Evolutionary conservation across 2,888 invertebrate genomes (phyloP).

Genomic region (Herminia tarsipennalis): DNA sequence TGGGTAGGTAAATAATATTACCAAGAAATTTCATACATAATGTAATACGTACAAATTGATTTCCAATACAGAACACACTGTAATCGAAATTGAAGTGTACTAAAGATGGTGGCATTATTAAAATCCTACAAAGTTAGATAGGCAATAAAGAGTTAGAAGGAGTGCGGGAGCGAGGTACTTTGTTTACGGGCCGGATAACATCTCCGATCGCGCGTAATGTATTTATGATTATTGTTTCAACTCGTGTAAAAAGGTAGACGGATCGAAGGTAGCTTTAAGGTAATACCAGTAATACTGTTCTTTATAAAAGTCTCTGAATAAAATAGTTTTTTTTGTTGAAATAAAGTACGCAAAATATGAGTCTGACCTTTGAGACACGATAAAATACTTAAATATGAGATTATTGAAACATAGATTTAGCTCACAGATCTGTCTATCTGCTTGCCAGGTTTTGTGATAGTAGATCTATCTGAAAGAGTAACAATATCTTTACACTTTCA

Average conservation of each 20-base stretch:
- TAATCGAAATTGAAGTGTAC: slow-evolving; percentile 42
- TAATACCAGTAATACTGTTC: slow-evolving; percentile 34
- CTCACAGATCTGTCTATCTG: too few species aligned
- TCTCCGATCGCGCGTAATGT: slow-evolving; percentile 83
- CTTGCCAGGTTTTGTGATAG: too few species aligned
- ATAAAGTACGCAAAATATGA: too few species aligned
- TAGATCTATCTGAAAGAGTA: too few species aligned
- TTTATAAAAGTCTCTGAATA: slow-evolving; percentile 36
- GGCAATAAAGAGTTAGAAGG: slow-evolving; percentile 75
- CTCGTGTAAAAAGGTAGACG: slow-evolving; percentile 48
- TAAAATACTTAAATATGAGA: too few species aligned
- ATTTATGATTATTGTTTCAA: slow-evolving; percentile 83
- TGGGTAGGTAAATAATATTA: too few species aligned
- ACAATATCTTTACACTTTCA: too few species aligned
- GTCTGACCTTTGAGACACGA: too few species aligned
- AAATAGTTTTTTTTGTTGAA: slow-evolving; percentile 32
- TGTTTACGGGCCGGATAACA: slow-evolving; percentile 79
- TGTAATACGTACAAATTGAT: slow-evolving; percentile 39
- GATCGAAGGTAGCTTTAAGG: slow-evolving; percentile 40
- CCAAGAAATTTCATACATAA: too few species aligned
- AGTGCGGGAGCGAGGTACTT: slow-evolving; percentile 57
- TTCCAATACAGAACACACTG: slow-evolving; percentile 36
- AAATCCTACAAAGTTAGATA: slow-evolving; percentile 81
- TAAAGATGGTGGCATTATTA: slow-evolving; percentile 62
- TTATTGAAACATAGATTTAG: too few species aligned